Evolutionary conservation across 2,888 invertebrate genomes (phyloP).

Genomic region (Drosophila anceps): DNA sequence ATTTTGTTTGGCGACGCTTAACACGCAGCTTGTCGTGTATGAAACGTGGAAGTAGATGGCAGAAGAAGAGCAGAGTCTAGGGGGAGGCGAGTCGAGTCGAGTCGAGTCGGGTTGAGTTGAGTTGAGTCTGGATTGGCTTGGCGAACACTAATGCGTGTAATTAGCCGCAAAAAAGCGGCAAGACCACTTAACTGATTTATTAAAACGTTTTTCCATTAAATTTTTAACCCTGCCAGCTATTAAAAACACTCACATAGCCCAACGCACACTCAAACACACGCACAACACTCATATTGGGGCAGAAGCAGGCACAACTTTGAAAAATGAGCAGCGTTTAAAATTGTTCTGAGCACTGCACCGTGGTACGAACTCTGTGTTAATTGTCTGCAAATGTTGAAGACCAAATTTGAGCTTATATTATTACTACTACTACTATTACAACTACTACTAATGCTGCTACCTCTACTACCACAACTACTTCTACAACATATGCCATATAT

Average conservation of each 20-base stretch:
- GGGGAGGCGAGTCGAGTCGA: not conserved
- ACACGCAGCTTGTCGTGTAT: conserved; percentile 44
- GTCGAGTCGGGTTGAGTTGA: not conserved
- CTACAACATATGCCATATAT: not conserved
- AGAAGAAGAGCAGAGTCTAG: not conserved
- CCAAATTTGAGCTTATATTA: not conserved
- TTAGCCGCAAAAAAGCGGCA: conserved; percentile 82
- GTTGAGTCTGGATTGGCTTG: conserved; percentile 46
- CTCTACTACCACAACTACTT: not conserved
- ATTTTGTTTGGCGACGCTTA: conserved; percentile 55
- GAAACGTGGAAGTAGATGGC: not conserved
- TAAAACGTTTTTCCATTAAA: conserved; percentile 82
- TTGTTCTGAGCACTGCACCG: conserved; percentile 62
- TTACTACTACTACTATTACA: not conserved
- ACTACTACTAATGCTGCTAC: not conserved
- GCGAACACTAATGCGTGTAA: conserved; percentile 80
- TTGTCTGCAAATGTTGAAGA: not conserved
- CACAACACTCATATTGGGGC: conserved; percentile 46
- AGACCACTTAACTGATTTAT: conserved; percentile 81
- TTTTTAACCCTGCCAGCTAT: conserved; percentile 81
- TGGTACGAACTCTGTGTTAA: conserved; percentile 33
- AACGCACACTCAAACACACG: conserved; percentile 33
- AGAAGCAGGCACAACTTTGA: conserved; percentile 70
- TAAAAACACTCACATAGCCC: conserved; percentile 65
- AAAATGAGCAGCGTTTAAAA: conserved; percentile 77